Evolutionary conservation across 35 echinoderm and acorn worm species (phyloP), one percentile per base, ranked within the genome.

Genomic region (Stichopus chloronotus): DNA sequence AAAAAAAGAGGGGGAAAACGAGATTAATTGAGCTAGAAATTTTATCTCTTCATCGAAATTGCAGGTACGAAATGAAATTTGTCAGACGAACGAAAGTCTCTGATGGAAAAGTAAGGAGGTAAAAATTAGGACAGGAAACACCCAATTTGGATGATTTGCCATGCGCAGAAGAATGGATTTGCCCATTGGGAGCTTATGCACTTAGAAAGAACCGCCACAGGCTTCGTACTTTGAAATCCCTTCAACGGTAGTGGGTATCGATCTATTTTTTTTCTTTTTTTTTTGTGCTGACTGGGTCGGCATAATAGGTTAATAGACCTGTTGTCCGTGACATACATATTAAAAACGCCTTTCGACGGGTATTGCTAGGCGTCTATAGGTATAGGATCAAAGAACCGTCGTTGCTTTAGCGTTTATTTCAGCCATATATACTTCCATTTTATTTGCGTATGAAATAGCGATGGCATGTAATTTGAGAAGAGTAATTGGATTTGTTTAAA

Each of bases 121-220:
- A 43, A 65, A 65, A 74, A 74, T 74, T 74, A 74, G 69, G 22
- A 74, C 69, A 74, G 69, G 69, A 74, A 74, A 74, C 69, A 74
- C 69, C 69, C 69, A 74, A 74, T 19, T 74, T 74, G 69, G 17
- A 74, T 21, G 69, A 74, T 74, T 20, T 74, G 69, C 69, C 17
- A 74, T n/a, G 69, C 69, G 69, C 61, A 65, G 19, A 65, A 74
- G 69, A 74, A 74, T 74, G 69, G 69, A 74, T 74, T 14, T 74
- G 69, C 69, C 69, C 69, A n/a, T 74, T 74, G 69, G 69, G 69
- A 74, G 69, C 69, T 74, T 74, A n/a, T 74, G 69, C 69, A 74
- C 69, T 74, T 74, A 74, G 22, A 74, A 74, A 74, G 69, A 7
- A 74, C 5, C 69, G 69, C 69, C 69, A 74, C 16, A 13, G 68